Evolutionary conservation across 2,888 invertebrate species (phyloP), one percentile per base, ranked within the genome.

Genomic region (Priocnemis perturbator): DNA sequence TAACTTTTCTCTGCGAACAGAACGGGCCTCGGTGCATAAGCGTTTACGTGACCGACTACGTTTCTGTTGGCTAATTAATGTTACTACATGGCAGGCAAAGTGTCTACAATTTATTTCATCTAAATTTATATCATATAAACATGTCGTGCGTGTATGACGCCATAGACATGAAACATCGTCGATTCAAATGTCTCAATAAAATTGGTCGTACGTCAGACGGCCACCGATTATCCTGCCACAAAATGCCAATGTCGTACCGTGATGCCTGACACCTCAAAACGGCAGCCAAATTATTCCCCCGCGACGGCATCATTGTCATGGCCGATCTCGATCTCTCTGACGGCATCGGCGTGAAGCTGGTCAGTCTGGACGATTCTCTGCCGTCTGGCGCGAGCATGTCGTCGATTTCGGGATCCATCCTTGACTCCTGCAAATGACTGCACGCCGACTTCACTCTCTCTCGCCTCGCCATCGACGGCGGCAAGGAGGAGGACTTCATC

Each of bases 381-480:
- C 57, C 20, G 3, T 66, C 60, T 0, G 37, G 21, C 21, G 47
- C 9, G 48, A 65, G 45, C 45, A 37, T 48, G 0, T 60, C 26
- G 17, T 77, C 79, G 50, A 71, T 79, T 0, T 69, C 64, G 11
- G 64, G 78, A 61, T 79, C 79, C 53, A 82, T 74, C 19, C 68
- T 37, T 26, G 69, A 48, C 11, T 70, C 76, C 19, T 78, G 73
- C 1, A 76, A 73, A 68, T 77, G 71, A 7, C 74, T 63, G 59
- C 74, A 77, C 4, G 81, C 81, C 19, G 84, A 82, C 66, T 84
- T 84, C 0, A 84, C 72, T 21, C 87, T 85, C 77, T 94, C 93
- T 30, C 94, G 89, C 62, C 92, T 90, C 0, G 93, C 93, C 93
- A 94, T 94, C 0, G 92, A 92, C 0, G 93, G 93, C 0, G 94